These are phyloP conservation scores for Hedya salicella DNA, from an alignment of 2,888 invertebrate genomes.

Conservation along the genomic window DNA sequence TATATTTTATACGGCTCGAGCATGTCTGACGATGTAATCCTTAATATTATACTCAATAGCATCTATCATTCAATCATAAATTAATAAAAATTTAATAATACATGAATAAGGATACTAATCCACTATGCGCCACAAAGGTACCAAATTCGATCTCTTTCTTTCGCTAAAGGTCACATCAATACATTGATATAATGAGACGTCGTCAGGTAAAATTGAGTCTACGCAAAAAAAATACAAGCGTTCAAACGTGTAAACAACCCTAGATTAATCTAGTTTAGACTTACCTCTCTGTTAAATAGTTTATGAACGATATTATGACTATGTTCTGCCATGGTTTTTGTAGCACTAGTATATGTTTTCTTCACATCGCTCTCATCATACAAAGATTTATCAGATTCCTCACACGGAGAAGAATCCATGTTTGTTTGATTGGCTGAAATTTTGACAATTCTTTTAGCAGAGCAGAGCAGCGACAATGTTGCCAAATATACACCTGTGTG, in stretches of 20 bases:
- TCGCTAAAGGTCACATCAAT: conserved; percentile 6
- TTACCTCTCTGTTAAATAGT: conserved; percentile 86
- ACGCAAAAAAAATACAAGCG: conserved; percentile 48
- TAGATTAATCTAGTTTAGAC: conserved; percentile 52
- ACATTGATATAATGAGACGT: conserved; percentile 15
- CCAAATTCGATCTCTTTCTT: neutral
- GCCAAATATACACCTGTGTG: conserved; percentile 31
- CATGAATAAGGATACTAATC: neutral
- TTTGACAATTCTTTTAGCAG: conserved; percentile 57
- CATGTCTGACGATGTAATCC: neutral
- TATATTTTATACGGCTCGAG: neutral
- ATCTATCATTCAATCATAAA: neutral
- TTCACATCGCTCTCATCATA: conserved; percentile 62
- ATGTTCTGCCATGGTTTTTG: conserved; percentile 59
- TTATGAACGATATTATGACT: conserved; percentile 79
- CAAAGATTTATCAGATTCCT: conserved; percentile 67
- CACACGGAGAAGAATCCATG: conserved; percentile 76
- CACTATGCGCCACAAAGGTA: neutral
- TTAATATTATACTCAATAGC: neutral
- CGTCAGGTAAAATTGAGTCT: conserved; percentile 29
- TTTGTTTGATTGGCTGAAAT: conserved; percentile 80
- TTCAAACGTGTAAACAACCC: conserved; percentile 49
- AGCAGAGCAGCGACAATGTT: conserved; percentile 39
- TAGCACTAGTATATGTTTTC: conserved; percentile 61
- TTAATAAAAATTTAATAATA: neutral